phyloP scores from a whole-genome alignment of 2,797 vertebrate species.

The Nothura maculosa region DNA sequence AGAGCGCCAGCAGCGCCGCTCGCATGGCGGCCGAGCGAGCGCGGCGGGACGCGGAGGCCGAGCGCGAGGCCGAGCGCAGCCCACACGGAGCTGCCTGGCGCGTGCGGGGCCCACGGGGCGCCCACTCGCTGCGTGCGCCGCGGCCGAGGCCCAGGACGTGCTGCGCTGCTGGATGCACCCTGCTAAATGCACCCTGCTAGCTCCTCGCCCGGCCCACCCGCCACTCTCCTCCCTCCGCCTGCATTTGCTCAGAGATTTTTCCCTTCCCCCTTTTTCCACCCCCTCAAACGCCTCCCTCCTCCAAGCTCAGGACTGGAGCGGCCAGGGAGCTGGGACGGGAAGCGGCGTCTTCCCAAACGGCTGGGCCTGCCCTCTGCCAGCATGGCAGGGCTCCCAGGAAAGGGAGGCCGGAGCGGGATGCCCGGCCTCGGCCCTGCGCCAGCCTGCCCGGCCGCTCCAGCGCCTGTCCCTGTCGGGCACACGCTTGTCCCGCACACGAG shows the following conservation, averaged over 20 bases:
- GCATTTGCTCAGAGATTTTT: background rate
- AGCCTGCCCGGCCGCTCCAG: too few relatives aligned
- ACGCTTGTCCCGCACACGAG: too few relatives aligned
- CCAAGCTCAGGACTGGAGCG: constrained; percentile 34
- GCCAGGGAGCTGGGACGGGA: constrained; percentile 36
- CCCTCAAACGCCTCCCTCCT: too few relatives aligned
- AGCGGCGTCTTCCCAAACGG: background rate
- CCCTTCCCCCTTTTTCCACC: background rate
- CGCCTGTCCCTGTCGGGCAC: too few relatives aligned
- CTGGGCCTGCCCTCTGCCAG: background rate
- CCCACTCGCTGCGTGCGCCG: background rate
- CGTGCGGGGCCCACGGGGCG: too few relatives aligned
- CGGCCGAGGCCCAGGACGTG: background rate
- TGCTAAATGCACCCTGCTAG: background rate
- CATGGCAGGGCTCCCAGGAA: background rate
- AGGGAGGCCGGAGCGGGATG: accelerated
- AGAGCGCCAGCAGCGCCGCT: constrained; percentile 43
- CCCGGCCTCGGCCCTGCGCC: background rate
- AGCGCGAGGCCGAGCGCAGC: background rate
- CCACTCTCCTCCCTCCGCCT: background rate
- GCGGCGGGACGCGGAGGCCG: too few relatives aligned
- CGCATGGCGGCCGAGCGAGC: accelerated
- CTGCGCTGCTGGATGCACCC: background rate
- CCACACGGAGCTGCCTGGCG: background rate
- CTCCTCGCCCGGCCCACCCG: background rate